phyloP scores from a whole-genome alignment of 2,888 invertebrate species.

The Anticlea derivata region DNA sequence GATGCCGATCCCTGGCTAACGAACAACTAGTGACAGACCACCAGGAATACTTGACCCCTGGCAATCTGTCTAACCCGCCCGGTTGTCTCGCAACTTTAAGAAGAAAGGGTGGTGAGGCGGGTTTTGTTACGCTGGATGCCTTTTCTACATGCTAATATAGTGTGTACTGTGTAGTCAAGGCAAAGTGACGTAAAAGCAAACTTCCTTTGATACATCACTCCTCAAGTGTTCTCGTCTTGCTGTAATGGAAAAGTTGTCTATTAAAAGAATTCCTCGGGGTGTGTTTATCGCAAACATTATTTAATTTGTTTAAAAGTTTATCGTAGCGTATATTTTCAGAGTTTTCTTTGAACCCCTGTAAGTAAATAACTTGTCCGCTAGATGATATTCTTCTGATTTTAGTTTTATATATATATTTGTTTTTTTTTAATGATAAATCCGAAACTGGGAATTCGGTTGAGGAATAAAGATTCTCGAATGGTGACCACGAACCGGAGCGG shows the following conservation, averaged over 20 bases:
- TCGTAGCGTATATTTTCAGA: background rate
- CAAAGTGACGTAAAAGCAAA: constrained; percentile 61
- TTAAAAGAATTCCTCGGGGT: constrained; percentile 28
- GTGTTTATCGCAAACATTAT: constrained; percentile 8
- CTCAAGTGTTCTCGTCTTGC: constrained; percentile 45
- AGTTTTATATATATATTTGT: no score
- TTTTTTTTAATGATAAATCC: no score
- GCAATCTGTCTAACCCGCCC: constrained; percentile 27
- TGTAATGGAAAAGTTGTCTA: constrained; percentile 48
- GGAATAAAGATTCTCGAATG: no score
- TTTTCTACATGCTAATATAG: constrained; percentile 58
- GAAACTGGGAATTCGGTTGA: no score
- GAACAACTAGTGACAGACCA: constrained; percentile 62
- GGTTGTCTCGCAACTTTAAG: constrained; percentile 23
- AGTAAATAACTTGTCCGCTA: no score
- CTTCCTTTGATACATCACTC: constrained; percentile 61
- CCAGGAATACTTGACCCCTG: constrained; percentile 48
- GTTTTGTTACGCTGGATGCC: constrained; percentile 41
- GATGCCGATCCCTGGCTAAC: constrained; percentile 67
- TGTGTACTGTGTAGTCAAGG: constrained; percentile 53
- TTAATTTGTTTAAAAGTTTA: constrained; percentile 5
- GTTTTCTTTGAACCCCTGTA: no score
- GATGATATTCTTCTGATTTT: no score
- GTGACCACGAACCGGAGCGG: no score
- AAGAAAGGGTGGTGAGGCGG: constrained; percentile 33